A percentile compares a stretch with the other conserved stretches of the same genome.
Evolutionary conservation across 2,888 invertebrate species (phyloP).

Genomic region (Ptychoptera contaminata): DNA sequence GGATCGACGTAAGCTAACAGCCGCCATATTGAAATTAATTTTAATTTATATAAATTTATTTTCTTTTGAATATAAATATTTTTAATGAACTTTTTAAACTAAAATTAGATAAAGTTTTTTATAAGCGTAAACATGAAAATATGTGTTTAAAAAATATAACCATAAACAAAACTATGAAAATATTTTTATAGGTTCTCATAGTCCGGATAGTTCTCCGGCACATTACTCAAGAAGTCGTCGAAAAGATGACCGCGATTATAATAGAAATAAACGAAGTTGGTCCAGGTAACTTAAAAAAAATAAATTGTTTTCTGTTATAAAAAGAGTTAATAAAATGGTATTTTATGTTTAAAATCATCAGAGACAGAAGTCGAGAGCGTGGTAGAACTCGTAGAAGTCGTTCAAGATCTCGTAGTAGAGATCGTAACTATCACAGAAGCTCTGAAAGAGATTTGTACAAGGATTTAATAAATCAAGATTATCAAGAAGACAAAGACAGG

Average conservation of each 20-base stretch:
- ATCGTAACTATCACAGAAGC: conserved; percentile 18
- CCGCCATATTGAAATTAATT: neutral
- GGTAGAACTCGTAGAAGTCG: conserved; percentile 18
- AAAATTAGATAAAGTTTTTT: neutral
- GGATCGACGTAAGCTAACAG: conserved; percentile 8
- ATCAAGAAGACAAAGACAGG: conserved; percentile 20
- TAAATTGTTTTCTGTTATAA: neutral
- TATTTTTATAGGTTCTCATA: conserved; percentile 2
- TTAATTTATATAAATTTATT: neutral
- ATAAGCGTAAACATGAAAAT: neutral
- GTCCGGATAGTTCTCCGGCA: conserved; percentile 1
- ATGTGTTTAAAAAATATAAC: conserved; percentile 1
- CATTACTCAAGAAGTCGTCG: neutral
- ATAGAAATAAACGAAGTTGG: conserved; percentile 19
- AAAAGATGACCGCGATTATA: conserved; percentile 15
- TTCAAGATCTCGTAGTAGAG: conserved; percentile 26
- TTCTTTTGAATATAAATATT: neutral
- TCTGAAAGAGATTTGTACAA: conserved; percentile 26
- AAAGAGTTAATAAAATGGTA: neutral
- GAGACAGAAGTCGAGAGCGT: conserved; percentile 24
- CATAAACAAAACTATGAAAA: neutral
- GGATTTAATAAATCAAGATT: conserved; percentile 27
- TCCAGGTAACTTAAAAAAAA: conserved; percentile 18
- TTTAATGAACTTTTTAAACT: neutral
- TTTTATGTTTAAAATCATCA: conserved; percentile 8